phyloP scores from a whole-genome alignment of 2,888 invertebrate species.

The Dryocosmus kuriphilus region DNA sequence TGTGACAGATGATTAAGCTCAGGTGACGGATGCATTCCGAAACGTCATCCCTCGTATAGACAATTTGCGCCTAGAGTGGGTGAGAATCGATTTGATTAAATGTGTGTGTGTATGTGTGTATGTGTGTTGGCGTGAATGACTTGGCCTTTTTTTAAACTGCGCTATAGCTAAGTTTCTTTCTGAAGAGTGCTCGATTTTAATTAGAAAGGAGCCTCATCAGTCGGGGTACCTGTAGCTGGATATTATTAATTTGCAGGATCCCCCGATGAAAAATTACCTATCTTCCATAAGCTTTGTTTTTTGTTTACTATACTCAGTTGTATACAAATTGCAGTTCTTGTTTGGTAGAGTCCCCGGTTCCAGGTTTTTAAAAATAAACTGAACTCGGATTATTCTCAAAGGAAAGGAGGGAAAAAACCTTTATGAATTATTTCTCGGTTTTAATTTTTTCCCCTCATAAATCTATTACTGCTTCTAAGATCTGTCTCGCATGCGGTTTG shows the following conservation, averaged over 20 bases:
- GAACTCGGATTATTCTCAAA: neutral
- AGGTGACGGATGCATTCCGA: conserved; percentile 17
- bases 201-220: neutral
- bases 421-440: conserved; percentile 6
- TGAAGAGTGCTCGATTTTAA: neutral
- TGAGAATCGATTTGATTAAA: neutral
- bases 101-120: neutral
- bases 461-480: conserved; percentile 52
- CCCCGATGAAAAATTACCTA: neutral
- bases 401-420: neutral
- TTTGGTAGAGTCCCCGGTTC: no score
- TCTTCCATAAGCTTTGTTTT: no score
- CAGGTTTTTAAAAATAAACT: neutral
- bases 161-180: neutral
- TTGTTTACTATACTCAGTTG: no score
- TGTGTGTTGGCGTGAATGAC: neutral
- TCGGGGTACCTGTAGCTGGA: neutral
- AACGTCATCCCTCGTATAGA: conserved; percentile 1
- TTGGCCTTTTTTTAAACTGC: neutral
- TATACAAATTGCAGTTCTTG: no score
- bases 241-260: neutral
- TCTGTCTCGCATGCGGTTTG: conserved; percentile 53
- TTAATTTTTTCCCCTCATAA: conserved; percentile 42
- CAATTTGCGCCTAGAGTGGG: neutral
- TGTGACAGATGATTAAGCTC: conserved; percentile 7